phyloP scores from a whole-genome alignment of 1,140 invertebrate genomes.

The Drosophila albomicans region DNA sequence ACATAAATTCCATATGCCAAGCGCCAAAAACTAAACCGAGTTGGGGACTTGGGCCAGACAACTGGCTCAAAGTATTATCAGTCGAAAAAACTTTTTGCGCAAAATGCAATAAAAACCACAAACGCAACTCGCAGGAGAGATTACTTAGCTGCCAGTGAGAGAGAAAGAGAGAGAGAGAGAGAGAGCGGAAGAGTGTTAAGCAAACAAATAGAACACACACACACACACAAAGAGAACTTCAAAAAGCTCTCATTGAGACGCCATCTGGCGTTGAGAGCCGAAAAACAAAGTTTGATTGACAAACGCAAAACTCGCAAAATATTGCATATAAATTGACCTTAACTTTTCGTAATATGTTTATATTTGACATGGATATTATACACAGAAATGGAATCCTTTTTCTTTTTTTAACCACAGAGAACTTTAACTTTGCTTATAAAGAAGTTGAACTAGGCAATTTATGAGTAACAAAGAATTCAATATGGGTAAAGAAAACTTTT shows the following conservation, averaged over 20 bases:
- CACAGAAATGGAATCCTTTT: no score
- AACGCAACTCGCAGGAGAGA: conserved; percentile 25
- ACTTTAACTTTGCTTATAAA: no score
- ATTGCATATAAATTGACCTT: conserved; percentile 16
- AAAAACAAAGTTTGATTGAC: conserved; percentile 19
- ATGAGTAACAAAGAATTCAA: no score
- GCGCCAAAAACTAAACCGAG: conserved; percentile 61
- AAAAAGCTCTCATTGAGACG: conserved; percentile 7
- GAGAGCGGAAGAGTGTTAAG: neutral
- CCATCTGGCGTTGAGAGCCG: conserved; percentile 27
- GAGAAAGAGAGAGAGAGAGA: neutral
- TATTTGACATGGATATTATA: neutral
- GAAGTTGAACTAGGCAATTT: no score
- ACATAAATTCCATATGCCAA: conserved; percentile 76
- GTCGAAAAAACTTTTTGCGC: conserved; percentile 35
- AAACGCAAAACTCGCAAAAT: conserved; percentile 15
- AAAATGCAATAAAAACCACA: conserved; percentile 40
- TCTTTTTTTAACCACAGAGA: no score
- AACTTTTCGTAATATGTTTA: conserved; percentile 2
- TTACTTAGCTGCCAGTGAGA: neutral
- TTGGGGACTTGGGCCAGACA: conserved; percentile 9
- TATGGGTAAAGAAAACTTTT: no score
- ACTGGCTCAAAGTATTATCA: conserved; percentile 53
- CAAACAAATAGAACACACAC: neutral
- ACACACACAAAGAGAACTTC: conserved; percentile 12